Conservation (phyloP, 2,888 invertebrate genomes). For the Sinelater perroti region DNA sequence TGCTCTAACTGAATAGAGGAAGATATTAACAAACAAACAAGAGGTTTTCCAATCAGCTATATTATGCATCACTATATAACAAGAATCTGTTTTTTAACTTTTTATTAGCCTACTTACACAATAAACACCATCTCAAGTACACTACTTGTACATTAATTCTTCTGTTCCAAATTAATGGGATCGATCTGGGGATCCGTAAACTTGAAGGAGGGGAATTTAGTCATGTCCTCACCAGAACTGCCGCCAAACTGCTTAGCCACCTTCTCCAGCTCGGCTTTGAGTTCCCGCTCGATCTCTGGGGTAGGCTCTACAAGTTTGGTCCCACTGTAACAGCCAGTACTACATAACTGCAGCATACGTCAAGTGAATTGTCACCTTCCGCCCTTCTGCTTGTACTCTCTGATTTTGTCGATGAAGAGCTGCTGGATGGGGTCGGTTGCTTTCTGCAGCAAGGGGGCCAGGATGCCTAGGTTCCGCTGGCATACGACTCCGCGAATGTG, state of each 20-base stretch:
- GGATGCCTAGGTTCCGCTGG: constrained; percentile 77
- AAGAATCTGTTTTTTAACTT: neutral
- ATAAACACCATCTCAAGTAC: neutral
- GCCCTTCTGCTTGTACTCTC: constrained; percentile 88
- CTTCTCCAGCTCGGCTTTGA: constrained; percentile 82
- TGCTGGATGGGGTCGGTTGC: constrained; percentile 92
- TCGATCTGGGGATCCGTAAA: constrained; percentile 79
- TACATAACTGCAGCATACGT: neutral
- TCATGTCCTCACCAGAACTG: constrained; percentile 82
- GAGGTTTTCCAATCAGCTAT: too few species aligned
- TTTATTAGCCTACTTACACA: constrained; percentile 4
- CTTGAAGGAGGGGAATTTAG: constrained; percentile 86
- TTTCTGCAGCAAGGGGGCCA: constrained; percentile 74
- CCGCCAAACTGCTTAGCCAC: constrained; percentile 81
- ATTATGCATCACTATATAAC: too few species aligned
- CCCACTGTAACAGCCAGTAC: constrained; percentile 64
- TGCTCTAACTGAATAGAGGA: too few species aligned
- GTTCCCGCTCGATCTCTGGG: constrained; percentile 77
- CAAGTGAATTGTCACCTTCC: constrained; percentile 67
- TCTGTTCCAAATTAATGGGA: constrained; percentile 65
- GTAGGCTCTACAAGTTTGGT: constrained; percentile 85
- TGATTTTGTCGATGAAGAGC: constrained; percentile 90
- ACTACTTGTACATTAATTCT: neutral
- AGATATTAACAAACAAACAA: too few species aligned
- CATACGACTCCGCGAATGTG: constrained; percentile 58